These are phyloP conservation scores for Acipenser oxyrinchus DNA, from an alignment of 2,797 vertebrate species.

Conservation along the genomic window DNA sequence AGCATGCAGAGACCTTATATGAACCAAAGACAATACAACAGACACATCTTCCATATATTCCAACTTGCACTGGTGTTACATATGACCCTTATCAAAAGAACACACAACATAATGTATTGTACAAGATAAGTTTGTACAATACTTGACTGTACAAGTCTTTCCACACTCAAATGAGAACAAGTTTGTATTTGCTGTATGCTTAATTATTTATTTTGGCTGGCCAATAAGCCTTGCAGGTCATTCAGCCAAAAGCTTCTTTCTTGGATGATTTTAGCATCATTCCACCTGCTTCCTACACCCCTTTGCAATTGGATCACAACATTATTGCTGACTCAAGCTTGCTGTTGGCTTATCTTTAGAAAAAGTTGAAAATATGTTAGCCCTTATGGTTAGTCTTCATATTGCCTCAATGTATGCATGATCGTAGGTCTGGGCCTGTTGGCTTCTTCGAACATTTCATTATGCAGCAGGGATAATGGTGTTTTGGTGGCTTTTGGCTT, in stretches of 20 bases:
- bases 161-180: not conserved
- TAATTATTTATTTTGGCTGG: too few species aligned
- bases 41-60: constrained; percentile 23
- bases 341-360: constrained; percentile 54
- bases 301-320: constrained; percentile 45
- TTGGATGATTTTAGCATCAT: constrained; percentile 57
- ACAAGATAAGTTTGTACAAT: too few species aligned
- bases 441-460: too few species aligned
- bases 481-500: too few species aligned
- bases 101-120: too few species aligned
- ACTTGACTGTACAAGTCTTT: constrained; percentile 1
- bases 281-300: constrained; percentile 41
- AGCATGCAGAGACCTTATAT: constrained; percentile 77
- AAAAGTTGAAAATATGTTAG: constrained; percentile 32
- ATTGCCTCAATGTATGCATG: too few species aligned
- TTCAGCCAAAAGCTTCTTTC: constrained; percentile 58
- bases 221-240: constrained; percentile 35
- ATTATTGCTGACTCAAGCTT: constrained; percentile 67
- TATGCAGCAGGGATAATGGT: too few species aligned
- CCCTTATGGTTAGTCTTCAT: constrained; percentile 25
- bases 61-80: constrained; percentile 13
- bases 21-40: constrained; percentile 46
- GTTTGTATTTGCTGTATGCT: too few species aligned
- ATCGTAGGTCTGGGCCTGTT: too few species aligned
- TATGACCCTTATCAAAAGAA: constrained; percentile 3